phyloP scores from a whole-genome alignment of 2,113 vertebrate species.

The Lagopus leucura region DNA sequence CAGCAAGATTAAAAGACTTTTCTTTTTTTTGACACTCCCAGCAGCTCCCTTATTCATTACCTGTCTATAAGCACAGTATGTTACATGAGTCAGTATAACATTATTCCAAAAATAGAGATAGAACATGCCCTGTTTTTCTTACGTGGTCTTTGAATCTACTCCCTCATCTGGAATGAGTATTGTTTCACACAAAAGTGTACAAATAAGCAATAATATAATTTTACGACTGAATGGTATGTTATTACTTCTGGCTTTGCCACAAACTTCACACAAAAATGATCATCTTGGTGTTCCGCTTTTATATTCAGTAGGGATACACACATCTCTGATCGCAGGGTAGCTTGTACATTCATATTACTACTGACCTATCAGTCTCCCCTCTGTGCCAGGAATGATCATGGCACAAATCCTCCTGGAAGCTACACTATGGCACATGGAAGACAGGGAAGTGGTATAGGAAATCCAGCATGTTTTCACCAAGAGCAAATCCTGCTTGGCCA shows the following conservation, averaged over 20 bases:
- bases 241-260: background rate
- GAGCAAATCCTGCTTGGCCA: too few species aligned
- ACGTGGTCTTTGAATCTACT: background rate
- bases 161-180: background rate
- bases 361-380: too few species aligned
- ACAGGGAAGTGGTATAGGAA: too few species aligned
- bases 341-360: background rate
- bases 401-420: too few species aligned
- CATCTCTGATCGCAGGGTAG: too few species aligned
- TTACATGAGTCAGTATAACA: background rate
- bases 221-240: fast-evolving
- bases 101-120: background rate
- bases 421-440: too few species aligned
- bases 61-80: background rate
- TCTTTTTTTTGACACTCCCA: background rate
- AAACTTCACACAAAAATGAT: background rate
- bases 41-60: background rate
- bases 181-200: background rate
- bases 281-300: background rate
- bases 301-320: background rate
- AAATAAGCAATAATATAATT: background rate
- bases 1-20: background rate
- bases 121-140: background rate
- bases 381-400: too few species aligned
- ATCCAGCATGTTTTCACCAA: too few species aligned